Evolutionary conservation across 2,888 invertebrate genomes (phyloP), one percentile per base, ranked within the genome.

Genomic region (Ormyrus rosae): DNA sequence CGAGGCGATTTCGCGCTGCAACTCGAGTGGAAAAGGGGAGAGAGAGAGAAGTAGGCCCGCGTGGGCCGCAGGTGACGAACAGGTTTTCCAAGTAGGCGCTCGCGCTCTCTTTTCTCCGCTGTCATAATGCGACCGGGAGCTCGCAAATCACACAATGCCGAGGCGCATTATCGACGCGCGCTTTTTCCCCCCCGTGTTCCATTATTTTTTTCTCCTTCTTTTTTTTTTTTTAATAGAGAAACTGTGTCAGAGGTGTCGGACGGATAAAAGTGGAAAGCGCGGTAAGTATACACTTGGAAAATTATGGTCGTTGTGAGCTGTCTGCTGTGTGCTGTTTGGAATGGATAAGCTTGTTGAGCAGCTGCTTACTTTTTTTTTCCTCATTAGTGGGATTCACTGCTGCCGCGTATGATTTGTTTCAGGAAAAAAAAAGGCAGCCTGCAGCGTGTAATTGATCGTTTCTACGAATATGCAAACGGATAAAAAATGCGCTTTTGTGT

Each of bases 31-130:
- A 58, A n/a, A 53, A 53, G 55, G 60, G 50, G 13, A 70, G 11
- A 45, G 58, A 8, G 10, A 13, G 34, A 34, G 34, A 34, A 34
- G 34, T 34, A 34, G 34, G 46, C n/a, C 55, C 68, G 68, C 63
- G 72, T 68, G 80, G 73, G 73, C 46, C 67, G 73, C 72, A 63
- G 60, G 63, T 58, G 75, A 76, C 71, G 61, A 80, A 80, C 80
- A 68, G 80, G 76, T 76, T 80, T 80, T 55, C 65, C 58, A 13
- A 51, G 65, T 53, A 60, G 65, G 65, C 55, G 69, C 75, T 19
- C 19, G 8, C 56, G 56, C 55, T 46, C 46, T 70, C 58, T 34
- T 68, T 55, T 68, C 45, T n/a, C n/a, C 50, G 11, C 63, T 63
- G 63, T 63, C 63, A 63, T 63, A 61, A 69, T 61, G 65, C 58